Evolutionary conservation across 2,113 vertebrate genomes (phyloP).

Genomic region (Corapipo altera): DNA sequence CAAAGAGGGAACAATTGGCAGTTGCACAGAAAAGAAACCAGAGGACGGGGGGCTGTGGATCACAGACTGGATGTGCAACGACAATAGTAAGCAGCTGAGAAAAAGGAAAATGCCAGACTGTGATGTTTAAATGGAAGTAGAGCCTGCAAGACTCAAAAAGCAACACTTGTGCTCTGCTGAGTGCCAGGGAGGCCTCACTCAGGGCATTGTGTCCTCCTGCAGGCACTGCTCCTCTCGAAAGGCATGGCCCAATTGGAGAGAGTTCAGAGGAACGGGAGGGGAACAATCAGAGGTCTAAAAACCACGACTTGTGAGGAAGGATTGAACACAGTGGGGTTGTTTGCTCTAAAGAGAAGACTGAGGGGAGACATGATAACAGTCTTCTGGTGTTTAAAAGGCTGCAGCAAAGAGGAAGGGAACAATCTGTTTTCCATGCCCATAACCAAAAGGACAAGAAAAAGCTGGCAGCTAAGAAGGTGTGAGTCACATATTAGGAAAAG

Average conservation of each 20-base stretch:
- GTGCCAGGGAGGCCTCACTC: slow-evolving; percentile 21
- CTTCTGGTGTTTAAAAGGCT: neutral
- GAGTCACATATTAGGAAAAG: neutral
- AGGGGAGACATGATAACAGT: neutral
- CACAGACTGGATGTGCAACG: neutral
- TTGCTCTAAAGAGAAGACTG: slow-evolving; percentile 15
- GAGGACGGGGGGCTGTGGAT: neutral
- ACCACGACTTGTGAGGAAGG: slow-evolving; percentile 25
- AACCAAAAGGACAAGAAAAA: slow-evolving; percentile 22
- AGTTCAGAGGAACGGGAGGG: slow-evolving; percentile 5
- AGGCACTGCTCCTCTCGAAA: neutral
- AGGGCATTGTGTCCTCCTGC: neutral
- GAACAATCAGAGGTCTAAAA: slow-evolving; percentile 45
- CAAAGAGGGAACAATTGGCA: neutral
- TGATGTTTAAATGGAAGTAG: neutral
- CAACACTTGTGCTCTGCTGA: neutral
- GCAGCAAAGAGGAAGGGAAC: slow-evolving; percentile 9
- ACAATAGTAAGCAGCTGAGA: slow-evolving; percentile 43
- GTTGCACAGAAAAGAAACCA: neutral
- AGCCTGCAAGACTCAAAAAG: slow-evolving; percentile 5
- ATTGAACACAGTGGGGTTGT: slow-evolving; percentile 53
- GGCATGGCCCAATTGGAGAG: neutral
- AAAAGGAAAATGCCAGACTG: slow-evolving; percentile 19
- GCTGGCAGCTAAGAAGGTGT: neutral
- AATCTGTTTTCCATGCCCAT: slow-evolving; percentile 6